Evolutionary conservation across 53 echinoderm and acorn worm species (phyloP), one percentile per base, ranked within the genome.

Genomic region (Zoroaster sp.): DNA sequence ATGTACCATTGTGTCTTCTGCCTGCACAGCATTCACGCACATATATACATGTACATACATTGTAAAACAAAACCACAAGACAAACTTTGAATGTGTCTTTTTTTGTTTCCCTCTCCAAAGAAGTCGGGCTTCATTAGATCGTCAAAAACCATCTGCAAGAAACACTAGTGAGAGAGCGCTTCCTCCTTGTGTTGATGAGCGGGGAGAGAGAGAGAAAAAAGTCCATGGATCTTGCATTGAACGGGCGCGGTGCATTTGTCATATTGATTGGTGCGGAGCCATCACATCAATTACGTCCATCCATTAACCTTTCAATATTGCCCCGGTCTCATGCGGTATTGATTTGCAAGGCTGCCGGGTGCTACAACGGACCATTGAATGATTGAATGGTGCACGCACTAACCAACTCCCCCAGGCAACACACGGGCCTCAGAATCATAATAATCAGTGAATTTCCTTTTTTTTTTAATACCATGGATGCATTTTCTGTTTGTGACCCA

Each of bases 221-320:
- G 85, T 85, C 71, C 70, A 71, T 69, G 85, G 85, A 85, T 46
- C 71, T 47, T 31, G 52, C 85, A 85, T 85, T 71, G 85, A 85
- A 85, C 85, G 85, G 51, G 85, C 35, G 46, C 70, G 36, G 85
- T 66, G 77, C 75, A 88, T 88, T 88, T 88, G 88, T 88, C 88
- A 72, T 89, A 89, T 89, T 89, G 90, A 89, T 89, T 89, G 73
- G 81, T 35, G 73, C 70, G 71, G 77, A 69, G 89, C 89, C 82
- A 89, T 89, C 90, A 73, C 90, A 89, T 81, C 90, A 89, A 89
- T 89, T 89, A 89, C 82, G 54, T 63, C 73, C 82, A 72, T 52
- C 69, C 79, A 79, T 73, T 70, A 89, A 82, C 90, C 90, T 81
- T 89, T 89, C 90, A 81, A 80, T 89, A 81, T 81, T 69, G 54